phyloP scores from a whole-genome alignment of 2,888 invertebrate species.

The Brachypalpus laphriformis region DNA sequence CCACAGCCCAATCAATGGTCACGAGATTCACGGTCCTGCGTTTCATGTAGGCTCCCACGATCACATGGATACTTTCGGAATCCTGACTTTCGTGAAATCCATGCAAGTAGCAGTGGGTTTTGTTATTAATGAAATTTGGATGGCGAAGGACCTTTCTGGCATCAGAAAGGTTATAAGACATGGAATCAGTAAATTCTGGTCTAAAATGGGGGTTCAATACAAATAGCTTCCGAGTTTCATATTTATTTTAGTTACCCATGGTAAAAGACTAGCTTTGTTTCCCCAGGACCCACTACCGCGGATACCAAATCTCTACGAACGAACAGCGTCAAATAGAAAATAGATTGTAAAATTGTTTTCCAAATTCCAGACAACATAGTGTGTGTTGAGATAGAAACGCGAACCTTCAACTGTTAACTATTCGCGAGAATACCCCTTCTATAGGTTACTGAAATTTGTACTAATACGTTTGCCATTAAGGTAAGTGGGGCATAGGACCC shows the following conservation, averaged over 20 bases:
- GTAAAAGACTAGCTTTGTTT: constrained; percentile 48
- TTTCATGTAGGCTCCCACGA: constrained; percentile 73
- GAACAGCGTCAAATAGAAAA: background rate
- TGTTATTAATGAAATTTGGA: constrained; percentile 22
- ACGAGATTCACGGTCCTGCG: constrained; percentile 73
- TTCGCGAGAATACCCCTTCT: background rate
- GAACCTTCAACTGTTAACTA: constrained; percentile 1
- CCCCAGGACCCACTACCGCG: constrained; percentile 5
- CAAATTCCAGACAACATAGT: constrained; percentile 17
- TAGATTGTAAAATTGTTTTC: background rate
- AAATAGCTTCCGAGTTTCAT: background rate
- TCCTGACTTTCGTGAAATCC: constrained; percentile 84
- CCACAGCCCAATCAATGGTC: constrained; percentile 74
- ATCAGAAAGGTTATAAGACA: constrained; percentile 33
- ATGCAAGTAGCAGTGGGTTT: constrained; percentile 84
- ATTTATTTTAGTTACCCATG: constrained; percentile 24
- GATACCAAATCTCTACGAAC: background rate
- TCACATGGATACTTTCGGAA: constrained; percentile 83
- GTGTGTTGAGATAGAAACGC: constrained; percentile 8
- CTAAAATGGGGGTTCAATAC: background rate
- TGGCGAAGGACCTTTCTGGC: constrained; percentile 32
- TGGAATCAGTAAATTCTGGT: constrained; percentile 22
- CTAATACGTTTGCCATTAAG: constrained; percentile 19
- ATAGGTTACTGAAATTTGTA: background rate
- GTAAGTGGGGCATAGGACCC: constrained; percentile 47